Evolutionary conservation across 2,797 vertebrate species (phyloP).

Genomic region (Orestias chungarensis): DNA sequence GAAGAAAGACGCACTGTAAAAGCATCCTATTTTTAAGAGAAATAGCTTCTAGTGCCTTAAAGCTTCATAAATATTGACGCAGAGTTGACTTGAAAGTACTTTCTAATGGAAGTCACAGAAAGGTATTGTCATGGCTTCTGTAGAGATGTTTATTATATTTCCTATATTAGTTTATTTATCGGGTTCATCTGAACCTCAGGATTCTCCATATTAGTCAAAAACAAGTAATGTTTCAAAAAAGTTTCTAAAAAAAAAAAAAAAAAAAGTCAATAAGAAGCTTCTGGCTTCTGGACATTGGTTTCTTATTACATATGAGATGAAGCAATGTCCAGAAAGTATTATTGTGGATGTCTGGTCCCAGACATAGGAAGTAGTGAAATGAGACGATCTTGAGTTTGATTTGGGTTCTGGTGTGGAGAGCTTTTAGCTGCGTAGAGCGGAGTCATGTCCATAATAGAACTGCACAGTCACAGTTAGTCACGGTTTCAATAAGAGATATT

Average conservation of each 20-base stretch:
- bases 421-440: conserved; percentile 26
- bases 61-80: background rate
- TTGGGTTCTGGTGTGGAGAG: conserved; percentile 11
- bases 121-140: background rate
- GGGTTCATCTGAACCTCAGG: background rate
- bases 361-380: conserved; percentile 9
- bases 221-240: no score
- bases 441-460: background rate
- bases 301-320: background rate
- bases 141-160: background rate
- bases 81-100: background rate
- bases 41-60: background rate
- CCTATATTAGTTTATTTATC: background rate
- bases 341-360: background rate
- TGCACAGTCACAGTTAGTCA: background rate
- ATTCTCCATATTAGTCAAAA: no score
- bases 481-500: background rate
- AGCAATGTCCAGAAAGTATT: background rate
- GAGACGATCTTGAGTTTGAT: conserved; percentile 4
- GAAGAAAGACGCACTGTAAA: background rate
- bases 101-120: conserved; percentile 1
- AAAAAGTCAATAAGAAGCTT: background rate
- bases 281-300: background rate
- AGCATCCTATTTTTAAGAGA: no score
- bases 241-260: no score